These are phyloP conservation scores for Otolemur crassicaudatus DNA, from an alignment of 2,797 vertebrate species.

Conservation along the genomic window DNA sequence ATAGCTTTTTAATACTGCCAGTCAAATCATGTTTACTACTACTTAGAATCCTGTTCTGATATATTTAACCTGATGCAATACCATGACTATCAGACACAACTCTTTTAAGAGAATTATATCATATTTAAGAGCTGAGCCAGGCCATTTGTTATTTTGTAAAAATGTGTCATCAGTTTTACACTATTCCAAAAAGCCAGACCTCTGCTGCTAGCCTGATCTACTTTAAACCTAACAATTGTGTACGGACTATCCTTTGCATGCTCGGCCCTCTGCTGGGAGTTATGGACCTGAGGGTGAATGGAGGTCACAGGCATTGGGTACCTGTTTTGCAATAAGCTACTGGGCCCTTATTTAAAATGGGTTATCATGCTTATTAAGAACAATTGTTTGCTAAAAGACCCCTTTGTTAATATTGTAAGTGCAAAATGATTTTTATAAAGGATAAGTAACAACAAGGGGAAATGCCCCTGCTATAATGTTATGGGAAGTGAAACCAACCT, in stretches of 20 bases:
- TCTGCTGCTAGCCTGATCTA: neutral
- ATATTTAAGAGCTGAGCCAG: conserved; percentile 41
- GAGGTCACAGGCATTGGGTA: neutral
- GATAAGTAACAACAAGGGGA: neutral
- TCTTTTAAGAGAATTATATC: conserved; percentile 49
- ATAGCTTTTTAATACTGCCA: conserved; percentile 21
- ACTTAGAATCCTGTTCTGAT: conserved; percentile 48
- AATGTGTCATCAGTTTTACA: conserved; percentile 5
- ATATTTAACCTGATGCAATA: neutral
- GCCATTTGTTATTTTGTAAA: conserved; percentile 54
- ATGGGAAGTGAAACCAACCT: conserved; percentile 23
- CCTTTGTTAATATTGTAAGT: neutral
- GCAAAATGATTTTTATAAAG: conserved; percentile 24
- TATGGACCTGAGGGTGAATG: neutral
- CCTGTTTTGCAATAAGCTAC: neutral
- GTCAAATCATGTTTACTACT: conserved; percentile 27
- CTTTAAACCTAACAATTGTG: conserved; percentile 30
- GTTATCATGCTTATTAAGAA: neutral
- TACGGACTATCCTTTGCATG: neutral
- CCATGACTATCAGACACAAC: conserved; percentile 31
- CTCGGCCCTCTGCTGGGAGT: neutral
- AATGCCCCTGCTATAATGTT: neutral
- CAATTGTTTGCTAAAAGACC: conserved; percentile 9
- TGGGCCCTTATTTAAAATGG: neutral
- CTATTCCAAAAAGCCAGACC: neutral